Base-by-base conservation (phyloP, 2,888 invertebrate species). In the Drosophila cognata region DNA sequence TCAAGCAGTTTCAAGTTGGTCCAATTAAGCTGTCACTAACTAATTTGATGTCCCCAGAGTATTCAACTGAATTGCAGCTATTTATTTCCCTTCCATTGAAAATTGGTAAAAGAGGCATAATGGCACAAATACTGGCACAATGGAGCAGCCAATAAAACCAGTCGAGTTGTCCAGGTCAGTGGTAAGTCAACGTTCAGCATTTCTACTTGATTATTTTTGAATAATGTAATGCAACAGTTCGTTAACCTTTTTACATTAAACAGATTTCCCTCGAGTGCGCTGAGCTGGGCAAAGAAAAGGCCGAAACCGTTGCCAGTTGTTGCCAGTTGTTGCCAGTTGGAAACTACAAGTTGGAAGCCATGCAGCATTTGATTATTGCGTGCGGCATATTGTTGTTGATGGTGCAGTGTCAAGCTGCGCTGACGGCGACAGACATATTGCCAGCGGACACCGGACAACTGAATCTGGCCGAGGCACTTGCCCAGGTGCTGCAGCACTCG, bases 401-500 rank as follows among this genome's bases (percentile, higher is more conserved):
- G 25, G 10, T 69, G 57, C 71, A 53, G 21, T 66, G 60, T 36
- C 51, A 55, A 16, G 29, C 35, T 28, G 21, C 53, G 35, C 10
- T 57, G 57, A 18, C 50, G 41, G 33, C 21, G 13, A 2, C n/a
- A 16, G 16, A 33, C 5, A 16, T 36, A 18, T 55, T 28, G 11
- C 36, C 25, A n/a, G 11, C 55, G 18, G 18, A 36, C 11, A 7
- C 18, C 18, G 13, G 28, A 38, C 38, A 28, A 38, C 38, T 29
- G 60, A 46, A 72, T 0, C 33, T 72, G 51, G 61, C 66, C 8
- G n/a, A 65, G 41, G 77, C 76, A 13, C 13, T 83, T 31, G 46
- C 38, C 6, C 57, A 71, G 64, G 81, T 83, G 61, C 41, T 82
- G 62, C 60, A 72, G n/a, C 69, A 84, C 6, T 79, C 89, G 35